phyloP scores from a whole-genome alignment of 2,113 vertebrate genomes.

The Oryctolagus cuniculus region DNA sequence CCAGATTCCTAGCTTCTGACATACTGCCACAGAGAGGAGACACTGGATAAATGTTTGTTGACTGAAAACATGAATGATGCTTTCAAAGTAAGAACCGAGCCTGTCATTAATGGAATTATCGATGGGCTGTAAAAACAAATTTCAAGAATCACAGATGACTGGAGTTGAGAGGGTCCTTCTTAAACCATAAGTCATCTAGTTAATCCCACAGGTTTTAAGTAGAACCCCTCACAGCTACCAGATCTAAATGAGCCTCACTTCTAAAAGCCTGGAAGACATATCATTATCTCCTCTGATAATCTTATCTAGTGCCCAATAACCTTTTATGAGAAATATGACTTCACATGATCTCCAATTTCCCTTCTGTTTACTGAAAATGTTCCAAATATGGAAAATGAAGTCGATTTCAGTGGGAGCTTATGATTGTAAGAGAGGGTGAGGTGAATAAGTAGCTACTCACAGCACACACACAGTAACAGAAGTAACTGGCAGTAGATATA shows the following conservation, averaged over 20 bases:
- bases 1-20: not conserved
- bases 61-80: not conserved
- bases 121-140: not conserved
- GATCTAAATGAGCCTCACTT: not conserved
- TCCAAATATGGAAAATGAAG: not conserved
- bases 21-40: not conserved
- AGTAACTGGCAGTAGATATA: rapidly evolving
- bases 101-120: not conserved
- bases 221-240: not conserved
- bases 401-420: not conserved
- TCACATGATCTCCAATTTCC: constrained; percentile 2
- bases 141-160: not conserved
- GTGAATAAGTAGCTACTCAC: not conserved
- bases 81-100: not conserved
- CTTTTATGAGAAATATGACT: not conserved
- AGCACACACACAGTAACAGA: rapidly evolving
- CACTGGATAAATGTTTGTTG: not conserved
- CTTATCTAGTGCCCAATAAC: not conserved
- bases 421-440: not conserved
- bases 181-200: not conserved
- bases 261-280: not conserved
- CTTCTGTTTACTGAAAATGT: not conserved
- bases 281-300: not conserved
- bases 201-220: not conserved
- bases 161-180: not conserved